These are phyloP conservation scores for Trichoplusia ni DNA, from an alignment of 1,140 invertebrate species.

Conservation along the genomic window DNA sequence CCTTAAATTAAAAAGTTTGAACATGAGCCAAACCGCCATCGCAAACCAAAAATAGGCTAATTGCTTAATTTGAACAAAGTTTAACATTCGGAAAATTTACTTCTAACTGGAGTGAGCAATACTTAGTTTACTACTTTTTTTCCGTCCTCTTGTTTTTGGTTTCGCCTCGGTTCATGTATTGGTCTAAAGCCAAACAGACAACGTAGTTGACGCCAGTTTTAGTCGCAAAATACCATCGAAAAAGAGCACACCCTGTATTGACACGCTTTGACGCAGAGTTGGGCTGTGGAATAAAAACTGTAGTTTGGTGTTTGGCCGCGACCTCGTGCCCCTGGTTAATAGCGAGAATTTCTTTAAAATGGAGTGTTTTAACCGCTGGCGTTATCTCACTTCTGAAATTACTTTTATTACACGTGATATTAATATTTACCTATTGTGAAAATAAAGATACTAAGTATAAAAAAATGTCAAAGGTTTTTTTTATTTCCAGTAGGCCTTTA, in stretches of 20 bases:
- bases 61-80: slow-evolving; percentile 25
- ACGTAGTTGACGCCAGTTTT: slow-evolving; percentile 22
- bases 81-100: slow-evolving; percentile 13
- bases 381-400: no score
- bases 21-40: slow-evolving; percentile 2
- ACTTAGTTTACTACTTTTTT: no score
- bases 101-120: slow-evolving; percentile 1
- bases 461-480: no score
- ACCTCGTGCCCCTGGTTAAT: slow-evolving; percentile 3
- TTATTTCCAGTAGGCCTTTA: no score
- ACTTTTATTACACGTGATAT: no score
- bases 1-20: not conserved
- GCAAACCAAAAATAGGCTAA: slow-evolving; percentile 20
- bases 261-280: slow-evolving; percentile 25
- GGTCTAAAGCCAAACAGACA: slow-evolving; percentile 28
- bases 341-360: slow-evolving; percentile 3
- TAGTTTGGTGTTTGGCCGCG: not conserved
- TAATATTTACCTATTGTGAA: no score
- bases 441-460: no score
- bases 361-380: not conserved
- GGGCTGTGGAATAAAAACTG: slow-evolving; percentile 23
- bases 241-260: slow-evolving; percentile 20
- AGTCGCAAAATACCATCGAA: slow-evolving; percentile 8
- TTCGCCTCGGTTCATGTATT: no score
- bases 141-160: no score